Conservation (phyloP, 2,888 invertebrate species). For the Pantelozetes paolii region DNA sequence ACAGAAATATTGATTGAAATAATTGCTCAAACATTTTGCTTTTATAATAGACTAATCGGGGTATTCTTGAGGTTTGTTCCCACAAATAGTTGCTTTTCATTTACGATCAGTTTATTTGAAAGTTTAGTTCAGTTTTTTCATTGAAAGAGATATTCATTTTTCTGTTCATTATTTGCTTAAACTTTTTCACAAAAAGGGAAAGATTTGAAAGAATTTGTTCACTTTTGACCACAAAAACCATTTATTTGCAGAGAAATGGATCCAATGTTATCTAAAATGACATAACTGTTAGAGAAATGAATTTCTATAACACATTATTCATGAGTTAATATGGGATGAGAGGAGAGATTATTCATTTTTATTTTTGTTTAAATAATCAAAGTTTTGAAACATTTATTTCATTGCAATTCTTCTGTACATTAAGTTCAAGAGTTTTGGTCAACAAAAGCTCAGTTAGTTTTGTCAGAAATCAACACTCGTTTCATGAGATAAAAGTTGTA, state of each 20-base stretch:
- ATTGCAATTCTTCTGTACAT: background rate
- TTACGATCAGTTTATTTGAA: too few relatives aligned
- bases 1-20: background rate
- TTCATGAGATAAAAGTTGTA: background rate
- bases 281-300: background rate
- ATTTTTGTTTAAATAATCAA: background rate
- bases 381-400: background rate
- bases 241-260: background rate
- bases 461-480: too few relatives aligned
- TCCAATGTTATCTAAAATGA: background rate
- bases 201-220: background rate
- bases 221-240: background rate
- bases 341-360: background rate
- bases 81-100: background rate
- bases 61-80: too few relatives aligned
- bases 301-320: background rate
- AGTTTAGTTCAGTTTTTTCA: background rate
- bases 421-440: too few relatives aligned
- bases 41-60: too few relatives aligned
- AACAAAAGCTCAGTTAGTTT: too few relatives aligned
- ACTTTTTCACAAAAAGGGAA: background rate
- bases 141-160: background rate
- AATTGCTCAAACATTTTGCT: constrained; percentile 1
- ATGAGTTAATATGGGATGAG: background rate
- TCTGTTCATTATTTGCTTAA: background rate